phyloP scores from a whole-genome alignment of 2,113 vertebrate genomes.

The Ovis canadensis region DNA sequence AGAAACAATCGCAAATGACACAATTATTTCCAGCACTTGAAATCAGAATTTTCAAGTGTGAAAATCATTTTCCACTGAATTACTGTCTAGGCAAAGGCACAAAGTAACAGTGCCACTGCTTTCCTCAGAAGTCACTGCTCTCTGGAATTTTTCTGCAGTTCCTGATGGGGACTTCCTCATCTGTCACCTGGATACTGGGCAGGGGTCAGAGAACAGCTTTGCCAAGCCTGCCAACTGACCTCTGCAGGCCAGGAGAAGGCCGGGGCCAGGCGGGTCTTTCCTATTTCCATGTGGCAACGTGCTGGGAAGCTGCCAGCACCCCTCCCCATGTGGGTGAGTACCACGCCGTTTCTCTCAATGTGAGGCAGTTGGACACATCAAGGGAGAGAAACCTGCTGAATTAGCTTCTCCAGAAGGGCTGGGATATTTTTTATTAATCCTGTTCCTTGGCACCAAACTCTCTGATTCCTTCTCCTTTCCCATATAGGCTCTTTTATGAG shows the following conservation, averaged over 20 bases:
- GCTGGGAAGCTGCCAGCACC: background rate
- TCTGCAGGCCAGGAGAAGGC: background rate
- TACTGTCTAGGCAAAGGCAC: background rate
- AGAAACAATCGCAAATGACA: background rate
- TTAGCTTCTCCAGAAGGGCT: background rate
- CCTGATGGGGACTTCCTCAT: background rate
- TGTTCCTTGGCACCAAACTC: background rate
- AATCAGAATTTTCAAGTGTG: background rate
- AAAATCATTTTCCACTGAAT: background rate
- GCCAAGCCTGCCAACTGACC: background rate
- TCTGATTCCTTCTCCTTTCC: background rate
- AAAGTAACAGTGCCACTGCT: background rate
- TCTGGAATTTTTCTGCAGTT: background rate
- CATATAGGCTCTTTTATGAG: background rate
- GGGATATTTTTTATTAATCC: background rate
- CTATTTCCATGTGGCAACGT: background rate
- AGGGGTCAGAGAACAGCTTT: background rate
- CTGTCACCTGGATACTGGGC: background rate
- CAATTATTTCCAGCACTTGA: slow-evolving; percentile 25
- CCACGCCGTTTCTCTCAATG: background rate
- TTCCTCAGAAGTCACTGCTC: background rate
- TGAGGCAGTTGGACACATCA: background rate
- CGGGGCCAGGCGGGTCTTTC: accelerated
- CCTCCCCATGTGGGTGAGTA: background rate
- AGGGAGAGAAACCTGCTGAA: background rate